phyloP scores from a whole-genome alignment of 2,888 invertebrate species.

The Polyommatus icarus region DNA sequence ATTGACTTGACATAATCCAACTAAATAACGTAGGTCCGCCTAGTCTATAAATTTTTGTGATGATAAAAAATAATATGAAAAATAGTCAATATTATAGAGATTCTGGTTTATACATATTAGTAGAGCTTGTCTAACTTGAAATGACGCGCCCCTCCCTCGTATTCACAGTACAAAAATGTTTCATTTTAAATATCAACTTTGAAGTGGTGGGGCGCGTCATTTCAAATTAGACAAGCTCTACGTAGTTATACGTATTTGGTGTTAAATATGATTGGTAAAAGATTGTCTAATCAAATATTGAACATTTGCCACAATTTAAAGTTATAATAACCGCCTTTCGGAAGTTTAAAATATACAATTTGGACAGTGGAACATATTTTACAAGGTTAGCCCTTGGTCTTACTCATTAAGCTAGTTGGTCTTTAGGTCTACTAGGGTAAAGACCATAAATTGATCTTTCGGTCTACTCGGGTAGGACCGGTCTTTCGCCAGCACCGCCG shows the following conservation, averaged over 20 bases:
- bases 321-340: background rate
- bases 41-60: too few relatives aligned
- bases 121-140: too few relatives aligned
- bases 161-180: too few relatives aligned
- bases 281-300: background rate
- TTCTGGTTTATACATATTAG: background rate
- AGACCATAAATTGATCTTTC: background rate
- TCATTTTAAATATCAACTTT: too few relatives aligned
- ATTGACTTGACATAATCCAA: too few relatives aligned
- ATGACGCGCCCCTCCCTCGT: too few relatives aligned
- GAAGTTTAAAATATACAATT: background rate
- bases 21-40: too few relatives aligned
- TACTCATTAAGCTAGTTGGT: slow-evolving; percentile 16
- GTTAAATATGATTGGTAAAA: background rate
- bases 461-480: slow-evolving; percentile 58
- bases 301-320: background rate
- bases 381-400: slow-evolving; percentile 11
- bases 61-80: background rate
- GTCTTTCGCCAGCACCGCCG: slow-evolving; percentile 87
- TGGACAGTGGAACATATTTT: background rate
- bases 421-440: background rate
- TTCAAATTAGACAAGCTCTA: too few relatives aligned
- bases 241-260: background rate
- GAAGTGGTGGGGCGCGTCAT: too few relatives aligned
- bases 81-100: slow-evolving; percentile 9